Evolutionary conservation across 2,113 vertebrate species (phyloP), one percentile per base, ranked within the genome.

Genomic region (Coracopsis vasa): DNA sequence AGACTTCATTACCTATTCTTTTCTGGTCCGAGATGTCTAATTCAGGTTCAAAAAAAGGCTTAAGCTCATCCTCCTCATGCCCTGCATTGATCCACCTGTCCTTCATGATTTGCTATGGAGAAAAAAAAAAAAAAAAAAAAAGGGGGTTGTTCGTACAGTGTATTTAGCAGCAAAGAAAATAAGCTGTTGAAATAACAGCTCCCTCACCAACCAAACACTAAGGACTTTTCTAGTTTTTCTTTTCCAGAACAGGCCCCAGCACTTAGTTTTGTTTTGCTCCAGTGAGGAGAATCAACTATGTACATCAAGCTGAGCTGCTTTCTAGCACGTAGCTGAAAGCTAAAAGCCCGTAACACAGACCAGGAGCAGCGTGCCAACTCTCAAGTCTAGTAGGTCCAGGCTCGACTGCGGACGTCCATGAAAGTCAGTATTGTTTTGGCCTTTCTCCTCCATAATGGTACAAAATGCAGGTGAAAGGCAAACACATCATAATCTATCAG

Each of bases 71-170:
- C 29, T 99, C 99, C 31, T 99, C 99, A 47, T 99, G 99, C 37
- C 99, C 99, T 51, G 99, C 98, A 33, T 99, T 99, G 98, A 99
- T 99, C 99, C 99, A 99, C 74, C 99, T 98, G 97, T 99, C 99
- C 98, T 99, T 99, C 99, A 99, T 99, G 81, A 99, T 99, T 99
- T 99, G 99, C 99, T 99, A 69, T 29, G 89, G 85, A 92, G 85
- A 51, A 50, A 28, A 31, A 69, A 27, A 90, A 86, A 92, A 86
- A 51, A 50, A 28, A 31, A 69, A 27, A 28, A 66, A 23, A 65
- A 87, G 47, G 24, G 62, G 4, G 77, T 75, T 42, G 15, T 97
- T 93, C 97, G 80, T 21, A 71, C 24, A 54, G 13, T 24, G 74
- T 28, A 74, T 11, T 77, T 28, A 73, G 3, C 35, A 80, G 61